Base-by-base conservation (phyloP, 2,888 invertebrate genomes). In the Apamea monoglypha region DNA sequence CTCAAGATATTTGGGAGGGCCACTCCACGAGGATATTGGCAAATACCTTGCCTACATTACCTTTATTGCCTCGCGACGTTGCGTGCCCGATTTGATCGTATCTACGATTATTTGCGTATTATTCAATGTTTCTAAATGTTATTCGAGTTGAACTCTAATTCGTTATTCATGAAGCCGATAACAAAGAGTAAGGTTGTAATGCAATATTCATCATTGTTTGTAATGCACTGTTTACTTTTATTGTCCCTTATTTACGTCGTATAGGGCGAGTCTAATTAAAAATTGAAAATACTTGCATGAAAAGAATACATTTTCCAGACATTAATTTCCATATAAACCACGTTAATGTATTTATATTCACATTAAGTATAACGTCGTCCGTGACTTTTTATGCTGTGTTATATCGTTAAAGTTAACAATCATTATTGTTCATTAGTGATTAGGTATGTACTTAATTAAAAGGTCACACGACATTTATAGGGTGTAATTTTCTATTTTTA, bases 11-110 rank as follows among this genome's bases (percentile, higher is more conserved):
- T 96, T 94, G 96, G 95, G 95, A 95, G 96, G 96, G 95, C 96
- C 96, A 96, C 96, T 96, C 96, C 92, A 94, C 94, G 92, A 91
- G 94, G 94, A 96, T 96, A 96, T 96, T 96, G 96, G 96, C 96
- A 96, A 96, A 96, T 96, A 96, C 96, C 95, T 96, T 94, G 96
- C 95, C 95, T 96, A 96, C 96, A 96, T 96, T 96, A 96, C 96
- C 96, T 96, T 96, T 96, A 96, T 96, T 96, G 96, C 93, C 90
- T 94, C 94, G 94, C 94, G 96, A 95, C 95, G 92, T 94, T 94
- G 94, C 94, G 94, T 94, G 94, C 94, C 93, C 93, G 92, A 92
- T 93, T 93, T 94, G 94, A 95, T 96, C 94, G 90, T 94, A 95
- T 95, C 94, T 93, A 88, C 92, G 93, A 95, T 95, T 94, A 95